Evolutionary conservation across 2,888 invertebrate genomes (phyloP).

Genomic region (Argyresthia goedartella): DNA sequence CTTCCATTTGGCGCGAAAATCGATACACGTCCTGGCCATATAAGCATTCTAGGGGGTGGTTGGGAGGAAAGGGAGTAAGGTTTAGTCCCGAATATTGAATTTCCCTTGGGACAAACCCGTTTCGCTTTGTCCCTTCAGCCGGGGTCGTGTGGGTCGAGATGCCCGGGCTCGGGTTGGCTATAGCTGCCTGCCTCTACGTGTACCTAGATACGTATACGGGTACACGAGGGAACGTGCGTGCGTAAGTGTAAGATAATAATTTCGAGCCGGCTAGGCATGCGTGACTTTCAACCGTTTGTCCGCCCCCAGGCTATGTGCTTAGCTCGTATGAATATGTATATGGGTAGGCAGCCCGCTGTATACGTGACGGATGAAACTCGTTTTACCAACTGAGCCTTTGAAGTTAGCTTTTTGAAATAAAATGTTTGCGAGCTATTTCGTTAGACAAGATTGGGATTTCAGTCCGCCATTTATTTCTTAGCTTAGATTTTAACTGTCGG

Average conservation of each 20-base stretch:
- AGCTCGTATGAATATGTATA: conserved; percentile 31
- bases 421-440: conserved; percentile 17
- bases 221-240: conserved; percentile 31
- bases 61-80: conserved; percentile 70
- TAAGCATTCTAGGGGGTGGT: conserved; percentile 69
- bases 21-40: conserved; percentile 71
- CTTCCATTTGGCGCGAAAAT: conserved; percentile 71
- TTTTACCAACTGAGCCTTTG: conserved; percentile 48
- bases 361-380: conserved; percentile 46
- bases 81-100: conserved; percentile 74
- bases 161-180: conserved; percentile 41
- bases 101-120: conserved; percentile 73
- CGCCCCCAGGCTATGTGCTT: conserved; percentile 50
- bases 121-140: conserved; percentile 69
- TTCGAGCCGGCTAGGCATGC: conserved; percentile 59
- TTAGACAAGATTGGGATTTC: background rate
- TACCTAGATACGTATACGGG: conserved; percentile 11
- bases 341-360: conserved; percentile 44
- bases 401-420: conserved; percentile 64
- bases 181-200: conserved; percentile 3
- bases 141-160: conserved; percentile 66
- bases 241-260: conserved; percentile 68
- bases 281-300: conserved; percentile 65
- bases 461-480: too few species aligned
- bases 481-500: too few species aligned